Evolutionary conservation across 2,113 vertebrate species (phyloP), one percentile per base, ranked within the genome.

Genomic region (Phrynosoma platyrhinos): DNA sequence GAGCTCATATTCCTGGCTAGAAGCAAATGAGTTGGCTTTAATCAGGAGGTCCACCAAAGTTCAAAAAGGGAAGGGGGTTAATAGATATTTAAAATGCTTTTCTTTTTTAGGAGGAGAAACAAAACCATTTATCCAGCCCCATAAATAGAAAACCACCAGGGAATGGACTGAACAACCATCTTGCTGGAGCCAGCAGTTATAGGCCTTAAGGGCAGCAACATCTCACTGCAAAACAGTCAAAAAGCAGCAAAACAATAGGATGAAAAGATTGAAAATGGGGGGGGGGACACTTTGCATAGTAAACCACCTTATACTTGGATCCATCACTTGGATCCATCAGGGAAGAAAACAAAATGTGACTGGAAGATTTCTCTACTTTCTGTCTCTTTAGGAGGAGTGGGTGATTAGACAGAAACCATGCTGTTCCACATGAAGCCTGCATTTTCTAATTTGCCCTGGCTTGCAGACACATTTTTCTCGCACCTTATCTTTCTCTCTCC

Each of bases 1-100:
- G 84, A 80, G 87, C 76, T 91, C 90, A 84, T 47, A 55, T 52
- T 83, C 79, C 25, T 90, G 72, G 84, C 74, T 87, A 86, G 36
- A n/a, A 64, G 82, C 27, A 36, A 84, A 87, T 62, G 40, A 20
- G 23, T 25, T 87, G 77, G 76, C 55, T 87, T 90, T 84, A 87
- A 87, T 80, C 40, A 79, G 40, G n/a, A 87, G 81, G 85, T 87
- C 64, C 40, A 82, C 71, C 84, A 90, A 80, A 87, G 80, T 90
- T 90, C 85, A 82, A 55, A 62, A 83, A 77, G 40, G 40, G 25
- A 30, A 18, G 9, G 25, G 20, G 80, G 58, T 58, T 83, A 85
- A 83, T 55, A 58, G 62, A 16, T 76, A 76, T 36, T 47, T 55
- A 47, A 62, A 79, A 79, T 78, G 27, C 5, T 66, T 25, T 81